Conservation (phyloP, 2,113 vertebrate genomes). For the Coturnix japonica region DNA sequence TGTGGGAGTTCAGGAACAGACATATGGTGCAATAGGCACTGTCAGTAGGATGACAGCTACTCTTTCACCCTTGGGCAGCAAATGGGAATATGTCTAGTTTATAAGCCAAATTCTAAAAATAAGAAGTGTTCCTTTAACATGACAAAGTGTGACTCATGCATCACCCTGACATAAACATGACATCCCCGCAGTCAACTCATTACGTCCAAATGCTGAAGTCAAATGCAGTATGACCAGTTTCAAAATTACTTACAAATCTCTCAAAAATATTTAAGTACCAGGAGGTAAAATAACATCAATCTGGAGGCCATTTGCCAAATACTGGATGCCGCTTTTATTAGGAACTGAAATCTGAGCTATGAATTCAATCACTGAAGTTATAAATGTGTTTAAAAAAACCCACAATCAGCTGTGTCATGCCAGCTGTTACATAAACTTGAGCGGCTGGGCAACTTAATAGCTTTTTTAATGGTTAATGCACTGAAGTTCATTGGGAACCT, state of each 20-base stretch:
- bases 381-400: not conserved
- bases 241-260: constrained; percentile 29
- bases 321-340: not conserved
- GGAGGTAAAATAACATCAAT: constrained; percentile 14
- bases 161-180: constrained; percentile 61
- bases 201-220: constrained; percentile 37
- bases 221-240: constrained; percentile 25
- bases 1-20: not conserved
- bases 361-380: not conserved
- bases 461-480: not conserved
- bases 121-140: constrained; percentile 31
- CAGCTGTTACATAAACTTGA: not conserved
- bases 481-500: not conserved
- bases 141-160: constrained; percentile 51
- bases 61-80: constrained; percentile 67
- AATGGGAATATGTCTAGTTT: constrained; percentile 36
- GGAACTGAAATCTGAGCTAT: not conserved
- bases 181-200: constrained; percentile 24
- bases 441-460: not conserved
- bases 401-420: not conserved
- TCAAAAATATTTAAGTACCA: constrained; percentile 15
- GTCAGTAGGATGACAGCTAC: constrained; percentile 58
- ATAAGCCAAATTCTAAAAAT: constrained; percentile 66
- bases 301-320: not conserved
- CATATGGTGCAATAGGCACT: constrained; percentile 21